Conservation (phyloP, 1,140 invertebrate genomes). For the Polypedilum vanderplanki region DNA sequence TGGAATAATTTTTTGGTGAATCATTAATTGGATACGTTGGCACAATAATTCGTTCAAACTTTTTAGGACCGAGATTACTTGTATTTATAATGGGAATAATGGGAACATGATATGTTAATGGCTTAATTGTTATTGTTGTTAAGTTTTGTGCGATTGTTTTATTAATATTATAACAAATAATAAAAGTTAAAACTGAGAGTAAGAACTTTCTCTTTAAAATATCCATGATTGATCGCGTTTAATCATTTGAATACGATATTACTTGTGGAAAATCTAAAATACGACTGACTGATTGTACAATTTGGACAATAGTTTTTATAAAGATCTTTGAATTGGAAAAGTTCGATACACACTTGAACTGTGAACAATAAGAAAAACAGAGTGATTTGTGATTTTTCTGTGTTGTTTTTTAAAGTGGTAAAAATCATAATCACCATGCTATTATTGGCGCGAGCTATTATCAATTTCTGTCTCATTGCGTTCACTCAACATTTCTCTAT, state of each 20-base stretch:
- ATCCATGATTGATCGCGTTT: slow-evolving; percentile 2
- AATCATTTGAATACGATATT: background rate
- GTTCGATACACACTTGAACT: background rate
- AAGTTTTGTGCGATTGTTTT: background rate
- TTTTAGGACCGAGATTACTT: background rate
- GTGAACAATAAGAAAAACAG: background rate
- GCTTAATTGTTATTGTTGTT: background rate
- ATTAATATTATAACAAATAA: background rate
- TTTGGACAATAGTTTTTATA: slow-evolving; percentile 18
- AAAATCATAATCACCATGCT: background rate
- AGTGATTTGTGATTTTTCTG: background rate
- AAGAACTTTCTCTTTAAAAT: background rate
- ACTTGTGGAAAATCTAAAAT: background rate
- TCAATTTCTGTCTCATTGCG: slow-evolving; percentile 5
- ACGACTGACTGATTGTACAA: slow-evolving; percentile 15
- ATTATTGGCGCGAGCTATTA: background rate
- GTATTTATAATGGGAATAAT: background rate
- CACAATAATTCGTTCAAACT: slow-evolving; percentile 16
- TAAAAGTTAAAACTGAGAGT: background rate
- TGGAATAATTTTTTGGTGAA: background rate
- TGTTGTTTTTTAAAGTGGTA: background rate
- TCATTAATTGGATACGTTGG: background rate
- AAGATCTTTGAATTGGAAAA: background rate
- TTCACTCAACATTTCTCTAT: background rate
- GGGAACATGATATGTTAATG: background rate